Percentiles rank a stretch among this genome's conserved stretches.
Evolutionary conservation across 1,140 invertebrate genomes (phyloP).

Genomic region (Drosophila virilis): DNA sequence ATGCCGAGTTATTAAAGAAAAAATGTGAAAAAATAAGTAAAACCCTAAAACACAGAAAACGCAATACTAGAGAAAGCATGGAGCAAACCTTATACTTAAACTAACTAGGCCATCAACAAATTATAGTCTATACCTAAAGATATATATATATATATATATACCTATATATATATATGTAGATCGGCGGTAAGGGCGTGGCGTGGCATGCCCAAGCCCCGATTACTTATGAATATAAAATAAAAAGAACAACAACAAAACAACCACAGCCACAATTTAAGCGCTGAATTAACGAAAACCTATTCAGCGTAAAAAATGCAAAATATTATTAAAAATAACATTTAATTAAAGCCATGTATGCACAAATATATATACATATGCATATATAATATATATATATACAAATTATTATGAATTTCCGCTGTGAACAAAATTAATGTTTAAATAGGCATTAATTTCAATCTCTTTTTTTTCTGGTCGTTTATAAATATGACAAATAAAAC

Average conservation of each 20-base stretch:
- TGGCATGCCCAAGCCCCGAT: conserved; percentile 14
- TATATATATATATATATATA: conserved; percentile 16
- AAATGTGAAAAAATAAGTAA: conserved; percentile 4
- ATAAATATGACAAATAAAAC: conserved; percentile 40
- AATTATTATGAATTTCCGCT: conserved; percentile 63
- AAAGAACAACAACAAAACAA: conserved; percentile 16
- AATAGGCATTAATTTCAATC: conserved; percentile 44
- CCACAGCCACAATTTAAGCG: conserved; percentile 42
- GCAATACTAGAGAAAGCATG: conserved; percentile 27
- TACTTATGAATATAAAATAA: conserved; percentile 38
- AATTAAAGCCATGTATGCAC: conserved; percentile 15
- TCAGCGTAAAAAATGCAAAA: conserved; percentile 52
- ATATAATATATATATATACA: conserved; percentile 27
- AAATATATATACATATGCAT: conserved; percentile 18
- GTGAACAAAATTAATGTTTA: conserved; percentile 60
- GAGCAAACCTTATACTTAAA: conserved; percentile 44
- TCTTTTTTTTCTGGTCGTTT: conserved; percentile 26
- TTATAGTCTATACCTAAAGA: conserved; percentile 47
- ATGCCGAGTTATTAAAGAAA: conserved; percentile 41
- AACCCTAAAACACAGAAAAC: background rate
- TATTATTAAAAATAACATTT: conserved; percentile 7
- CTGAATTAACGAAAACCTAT: conserved; percentile 53
- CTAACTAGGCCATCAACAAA: conserved; percentile 75
- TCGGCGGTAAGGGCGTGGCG: background rate
- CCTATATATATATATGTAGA: conserved; percentile 15